Evolutionary conservation across 37 sponge, comb jelly and placozoan species (phyloP), one percentile per base, ranked within the genome.

Genomic region (Axinella damicornis): DNA sequence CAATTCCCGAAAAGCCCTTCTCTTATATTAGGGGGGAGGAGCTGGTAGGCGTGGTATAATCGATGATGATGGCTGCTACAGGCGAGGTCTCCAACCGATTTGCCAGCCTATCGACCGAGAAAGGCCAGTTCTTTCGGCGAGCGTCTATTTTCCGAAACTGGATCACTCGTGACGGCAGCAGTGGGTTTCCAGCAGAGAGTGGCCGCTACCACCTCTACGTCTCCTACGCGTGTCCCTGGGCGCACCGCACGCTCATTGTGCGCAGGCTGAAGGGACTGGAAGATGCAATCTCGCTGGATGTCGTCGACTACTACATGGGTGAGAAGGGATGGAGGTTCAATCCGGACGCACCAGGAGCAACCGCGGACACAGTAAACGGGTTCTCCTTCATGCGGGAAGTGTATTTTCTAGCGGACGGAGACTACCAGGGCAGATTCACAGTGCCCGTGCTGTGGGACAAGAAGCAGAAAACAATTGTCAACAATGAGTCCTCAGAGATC

Each of bases 381-480:
- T 83, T 69, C 32, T 33, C 60, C 6, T 83, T 77, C 62, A 34
- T 97, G 36, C 76, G 83, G 55, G 91, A 97, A 52, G 57, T 95
- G 14, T 97, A 97, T 56, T 88, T 88, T 32, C 27, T 82, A 63
- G 82, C 85, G 0, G 33, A 92, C 17, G 63, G 59, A 37, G 83
- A 87, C 4, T 97, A 87, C 84, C 65, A 65, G 13, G 98, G 98
- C 60, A 69, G 98, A 2, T 77, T 81, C 73, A 90, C 94, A 34
- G 96, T 97, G 11, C 98, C 98, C 63, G 87, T 95, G 27, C 89
- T 97, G 64, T 95, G 74, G 72, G 98, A 97, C 78, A 94, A 92
- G 85, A 81, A 83, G 66, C 37, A 61, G 32, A 70, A 87, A 72
- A 93, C 74, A 4, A 92, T 97, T 16, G 92, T 93, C 22, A 95